Evolutionary conservation across 2,888 invertebrate genomes (phyloP).

Genomic region (Tipula vernalis): DNA sequence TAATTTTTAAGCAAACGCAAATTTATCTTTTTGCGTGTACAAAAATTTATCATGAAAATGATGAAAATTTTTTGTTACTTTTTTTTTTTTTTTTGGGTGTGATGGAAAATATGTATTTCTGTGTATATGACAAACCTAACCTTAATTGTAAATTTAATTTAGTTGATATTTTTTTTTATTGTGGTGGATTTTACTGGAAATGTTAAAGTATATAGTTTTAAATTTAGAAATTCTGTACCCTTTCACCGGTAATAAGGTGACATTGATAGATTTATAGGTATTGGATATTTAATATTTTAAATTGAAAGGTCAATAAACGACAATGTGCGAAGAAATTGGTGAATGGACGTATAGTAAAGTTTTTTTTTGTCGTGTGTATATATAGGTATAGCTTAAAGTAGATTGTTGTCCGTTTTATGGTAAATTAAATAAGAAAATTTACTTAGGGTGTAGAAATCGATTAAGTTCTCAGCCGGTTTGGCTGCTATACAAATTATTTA

Average conservation of each 20-base stretch:
- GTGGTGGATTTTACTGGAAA: background rate
- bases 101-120: background rate
- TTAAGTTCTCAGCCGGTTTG: background rate
- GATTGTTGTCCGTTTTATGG: background rate
- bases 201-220: background rate
- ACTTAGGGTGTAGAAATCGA: background rate
- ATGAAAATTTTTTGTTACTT: background rate
- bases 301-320: background rate
- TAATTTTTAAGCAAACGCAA: background rate
- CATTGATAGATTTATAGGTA: background rate
- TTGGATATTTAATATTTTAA: background rate
- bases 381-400: background rate
- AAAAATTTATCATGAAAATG: background rate
- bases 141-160: background rate
- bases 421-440: background rate
- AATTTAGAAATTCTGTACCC: background rate
- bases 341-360: background rate
- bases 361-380: too few relatives aligned
- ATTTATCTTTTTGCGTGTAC: background rate
- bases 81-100: background rate
- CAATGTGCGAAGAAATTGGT: background rate
- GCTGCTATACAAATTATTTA: background rate
- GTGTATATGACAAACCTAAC: background rate
- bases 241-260: background rate
- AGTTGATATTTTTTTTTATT: background rate